A percentile compares a stretch with the other conserved stretches of the same genome.
phyloP scores from a whole-genome alignment of 2,797 vertebrate genomes.

The Spondyliosoma cantharus region DNA sequence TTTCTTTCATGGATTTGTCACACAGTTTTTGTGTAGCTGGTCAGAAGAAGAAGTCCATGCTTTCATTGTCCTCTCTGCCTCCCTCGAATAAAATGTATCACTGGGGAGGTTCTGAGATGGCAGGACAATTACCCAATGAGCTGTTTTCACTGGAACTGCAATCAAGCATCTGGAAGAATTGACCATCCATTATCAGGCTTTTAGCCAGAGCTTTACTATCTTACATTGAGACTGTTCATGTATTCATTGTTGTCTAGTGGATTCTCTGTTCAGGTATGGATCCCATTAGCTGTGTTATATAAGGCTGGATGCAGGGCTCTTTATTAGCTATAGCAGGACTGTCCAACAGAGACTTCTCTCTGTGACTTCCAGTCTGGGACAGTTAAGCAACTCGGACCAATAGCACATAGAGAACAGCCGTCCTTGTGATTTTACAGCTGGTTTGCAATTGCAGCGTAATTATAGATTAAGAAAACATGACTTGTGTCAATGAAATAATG shows the following conservation, averaged over 20 bases:
- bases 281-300: constrained; percentile 43
- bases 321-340: constrained; percentile 11
- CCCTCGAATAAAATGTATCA: constrained; percentile 46
- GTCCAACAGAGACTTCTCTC: constrained; percentile 24
- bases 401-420: constrained; percentile 53
- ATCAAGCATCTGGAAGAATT: constrained; percentile 59
- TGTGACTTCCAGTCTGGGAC: constrained; percentile 46
- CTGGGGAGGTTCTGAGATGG: constrained; percentile 43
- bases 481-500: constrained; percentile 78
- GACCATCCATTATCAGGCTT: constrained; percentile 52
- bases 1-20: constrained; percentile 7
- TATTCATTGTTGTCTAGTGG: constrained; percentile 46
- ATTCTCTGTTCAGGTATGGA: constrained; percentile 40
- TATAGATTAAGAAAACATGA: constrained; percentile 75
- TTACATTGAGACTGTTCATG: constrained; percentile 33
- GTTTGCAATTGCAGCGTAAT: constrained; percentile 76
- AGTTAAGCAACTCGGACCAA: constrained; percentile 56
- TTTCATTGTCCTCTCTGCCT: constrained; percentile 21
- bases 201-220: constrained; percentile 49
- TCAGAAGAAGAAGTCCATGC: not conserved
- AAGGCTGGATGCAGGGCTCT: constrained; percentile 27
- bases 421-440: constrained; percentile 78
- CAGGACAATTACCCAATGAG: constrained; percentile 54
- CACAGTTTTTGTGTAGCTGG: constrained; percentile 4
- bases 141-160: constrained; percentile 63